Conservation (phyloP, 2,113 vertebrate species). For the Salvelinus fontinalis region DNA sequence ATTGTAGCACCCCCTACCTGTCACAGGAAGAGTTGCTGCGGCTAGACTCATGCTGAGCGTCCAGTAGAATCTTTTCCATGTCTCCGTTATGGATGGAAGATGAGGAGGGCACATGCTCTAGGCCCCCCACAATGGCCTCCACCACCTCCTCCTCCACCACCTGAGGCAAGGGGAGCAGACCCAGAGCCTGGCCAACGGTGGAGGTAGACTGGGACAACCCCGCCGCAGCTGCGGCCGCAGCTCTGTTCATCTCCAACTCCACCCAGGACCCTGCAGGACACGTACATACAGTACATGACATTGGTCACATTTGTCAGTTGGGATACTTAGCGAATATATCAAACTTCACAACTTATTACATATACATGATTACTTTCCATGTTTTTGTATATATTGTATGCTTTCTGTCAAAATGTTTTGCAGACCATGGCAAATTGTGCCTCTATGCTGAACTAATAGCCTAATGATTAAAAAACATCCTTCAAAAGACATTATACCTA, state of each 20-base stretch:
- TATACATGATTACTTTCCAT: too few relatives aligned
- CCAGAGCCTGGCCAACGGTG: slow-evolving; percentile 47
- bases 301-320: too few relatives aligned
- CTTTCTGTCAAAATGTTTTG: too few relatives aligned
- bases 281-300: not conserved
- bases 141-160: slow-evolving; percentile 70
- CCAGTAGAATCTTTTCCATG: slow-evolving; percentile 98
- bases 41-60: slow-evolving; percentile 96
- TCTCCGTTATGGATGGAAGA: slow-evolving; percentile 98
- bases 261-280: slow-evolving; percentile 91
- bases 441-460: too few relatives aligned
- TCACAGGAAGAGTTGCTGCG: slow-evolving; percentile 97
- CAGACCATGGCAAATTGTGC: too few relatives aligned
- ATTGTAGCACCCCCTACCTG: slow-evolving; percentile 75
- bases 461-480: too few relatives aligned
- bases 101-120: slow-evolving; percentile 94
- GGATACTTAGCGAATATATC: too few relatives aligned
- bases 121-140: slow-evolving; percentile 71
- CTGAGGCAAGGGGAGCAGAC: slow-evolving; percentile 63
- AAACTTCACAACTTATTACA: too few relatives aligned
- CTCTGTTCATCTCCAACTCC: slow-evolving; percentile 91
- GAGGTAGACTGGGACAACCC: slow-evolving; percentile 41
- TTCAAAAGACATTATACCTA: too few relatives aligned
- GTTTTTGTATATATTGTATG: too few relatives aligned
- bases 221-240: slow-evolving; percentile 8